Evolutionary conservation across 1,140 invertebrate species (phyloP), one percentile per base, ranked within the genome.

Genomic region (Heliconius eleuchia): DNA sequence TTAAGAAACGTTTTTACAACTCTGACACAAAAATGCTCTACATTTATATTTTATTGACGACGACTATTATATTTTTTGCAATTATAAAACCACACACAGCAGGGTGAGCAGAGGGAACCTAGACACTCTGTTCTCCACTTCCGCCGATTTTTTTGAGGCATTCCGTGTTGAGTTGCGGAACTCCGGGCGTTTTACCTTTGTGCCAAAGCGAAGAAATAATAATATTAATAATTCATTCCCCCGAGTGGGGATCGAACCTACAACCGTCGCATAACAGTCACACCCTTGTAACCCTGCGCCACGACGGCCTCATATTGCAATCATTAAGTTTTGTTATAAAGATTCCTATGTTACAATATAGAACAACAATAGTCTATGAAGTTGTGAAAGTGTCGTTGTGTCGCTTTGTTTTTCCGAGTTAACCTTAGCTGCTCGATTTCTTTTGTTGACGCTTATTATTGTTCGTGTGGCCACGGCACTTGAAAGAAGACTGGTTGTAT

Each of bases 381-480:
- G 76, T 79, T 79, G 79, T 80, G 83, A 84, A 84, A 84, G 81
- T 82, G 66, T 73, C 46, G 23, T 76, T n/a, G 78, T 71, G 75
- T 71, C 60, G 72, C 23, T 76, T 85, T 85, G 83, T 86, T 87
- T 83, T 86, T 82, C 77, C 76, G 50, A 82, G 76, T 83, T 81
- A 85, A 82, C 81, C 76, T 80, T 78, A 85, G 71, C 80, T 82
- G 79, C 81, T 82, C 82, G 83, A 87, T 90, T 89, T 88, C 87
- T 88, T 87, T 87, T 85, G 85, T 86, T 80, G 84, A 82, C 84
- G 84, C 80, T 88, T 78, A 84, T 86, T 86, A 86, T 46, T 42
- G 57, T 52, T 84, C 81, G n/a, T 37, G 84, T 73, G 80, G 83
- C 83, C 76, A 86, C 83, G 46, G 8, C 9, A 30, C 60, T 76